Base-by-base conservation (phyloP, 2,888 invertebrate genomes). In the Cancer borealis region DNA sequence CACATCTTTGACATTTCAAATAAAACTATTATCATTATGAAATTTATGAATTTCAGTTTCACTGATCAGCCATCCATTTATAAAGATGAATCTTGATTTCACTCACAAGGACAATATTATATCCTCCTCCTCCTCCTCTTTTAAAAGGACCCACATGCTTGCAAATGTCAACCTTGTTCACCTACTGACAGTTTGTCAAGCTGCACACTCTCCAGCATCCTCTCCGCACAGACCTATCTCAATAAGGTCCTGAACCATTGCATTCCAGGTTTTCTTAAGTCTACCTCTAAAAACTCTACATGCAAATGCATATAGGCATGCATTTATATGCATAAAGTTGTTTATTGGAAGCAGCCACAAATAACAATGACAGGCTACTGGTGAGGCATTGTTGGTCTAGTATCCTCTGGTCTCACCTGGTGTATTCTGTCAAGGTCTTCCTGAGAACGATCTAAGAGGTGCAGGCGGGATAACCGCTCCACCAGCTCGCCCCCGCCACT, bases 351-450 rank as follows among this genome's bases (percentile, higher is more conserved):
- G 39, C 84, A 84, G 39, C 12, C 39, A 84, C 39, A 84, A 39
- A 8, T 30, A 12, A 84, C 14, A 84, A 84, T 84, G 30, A 14
- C 39, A 84, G 84, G 84, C 84, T 84, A 84, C 84, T 84, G 84
- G 84, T 30, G 84, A 84, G 45, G 66, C 60, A 66, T 49, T 66
- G 45, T n/a, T 91, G 66, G n/a, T 39, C 17, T 45, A 21, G 46
- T 17, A 8, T 66, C 46, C 12, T 8, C 46, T 45, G n/a, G 46
- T 54, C 96, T 98, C n/a, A 98, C 98, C 96, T 98, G 98, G n/a
- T 98, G 98, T 96, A 98, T 98, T 96, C 98, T 97, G 45, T 96
- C 96, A 17, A 96, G 95, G 94, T 96, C 96, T 91, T 96, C 96
- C n/a, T 96, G 96, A 30, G 96, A 96, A 45, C 96, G 95, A 45